phyloP scores from a whole-genome alignment of 2,888 invertebrate genomes.

The Catocala nupta region DNA sequence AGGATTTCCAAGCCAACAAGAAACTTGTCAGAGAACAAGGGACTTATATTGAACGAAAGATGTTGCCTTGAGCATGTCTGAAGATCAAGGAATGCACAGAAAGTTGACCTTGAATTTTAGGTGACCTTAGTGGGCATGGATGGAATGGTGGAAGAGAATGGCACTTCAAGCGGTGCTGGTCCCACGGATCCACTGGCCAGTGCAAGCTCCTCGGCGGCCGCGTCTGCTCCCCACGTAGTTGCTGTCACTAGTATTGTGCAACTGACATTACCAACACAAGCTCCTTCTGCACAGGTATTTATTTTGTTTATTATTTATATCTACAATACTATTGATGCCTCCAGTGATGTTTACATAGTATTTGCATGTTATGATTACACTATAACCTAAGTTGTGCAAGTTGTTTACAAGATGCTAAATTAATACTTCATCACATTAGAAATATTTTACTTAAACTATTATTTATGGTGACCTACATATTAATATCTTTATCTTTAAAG shows the following conservation, averaged over 20 bases:
- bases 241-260: constrained; percentile 94
- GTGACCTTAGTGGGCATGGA: constrained; percentile 92
- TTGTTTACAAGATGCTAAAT: constrained; percentile 18
- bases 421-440: background rate
- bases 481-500: background rate
- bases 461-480: background rate
- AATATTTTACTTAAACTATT: background rate
- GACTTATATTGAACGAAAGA: constrained; percentile 57
- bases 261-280: constrained; percentile 91
- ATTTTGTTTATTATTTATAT: constrained; percentile 55
- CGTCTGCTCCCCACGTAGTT: constrained; percentile 78
- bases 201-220: constrained; percentile 68
- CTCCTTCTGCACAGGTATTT: constrained; percentile 90
- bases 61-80: constrained; percentile 62
- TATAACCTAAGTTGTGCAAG: constrained; percentile 23
- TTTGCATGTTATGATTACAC: constrained; percentile 27
- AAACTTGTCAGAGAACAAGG: constrained; percentile 58
- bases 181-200: constrained; percentile 73
- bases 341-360: constrained; percentile 31
- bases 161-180: constrained; percentile 82
- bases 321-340: constrained; percentile 17
- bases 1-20: constrained; percentile 75
- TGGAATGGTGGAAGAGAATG: constrained; percentile 97
- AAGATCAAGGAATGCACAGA: constrained; percentile 79
- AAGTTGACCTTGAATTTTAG: constrained; percentile 88